Percentiles rank a stretch among this genome's conserved stretches.
phyloP scores from a whole-genome alignment of 2,888 invertebrate species.

The Morpho deidamia region DNA sequence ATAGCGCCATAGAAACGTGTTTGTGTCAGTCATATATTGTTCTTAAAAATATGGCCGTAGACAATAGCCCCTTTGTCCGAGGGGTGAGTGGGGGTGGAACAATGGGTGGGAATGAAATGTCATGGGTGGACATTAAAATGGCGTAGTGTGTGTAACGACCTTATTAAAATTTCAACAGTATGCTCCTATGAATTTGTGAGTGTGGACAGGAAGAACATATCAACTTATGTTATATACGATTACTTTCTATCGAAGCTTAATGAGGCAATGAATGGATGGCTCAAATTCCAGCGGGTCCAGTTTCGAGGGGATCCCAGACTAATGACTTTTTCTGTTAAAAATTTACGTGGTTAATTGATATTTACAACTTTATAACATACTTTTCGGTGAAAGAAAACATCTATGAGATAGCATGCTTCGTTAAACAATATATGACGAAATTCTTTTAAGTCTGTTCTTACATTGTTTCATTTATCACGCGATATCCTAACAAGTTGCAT shows the following conservation, averaged over 20 bases:
- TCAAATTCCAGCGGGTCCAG: too few relatives aligned
- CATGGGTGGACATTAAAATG: slow-evolving; percentile 58
- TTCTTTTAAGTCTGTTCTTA: too few relatives aligned
- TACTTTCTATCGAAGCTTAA: too few relatives aligned
- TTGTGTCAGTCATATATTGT: slow-evolving; percentile 10
- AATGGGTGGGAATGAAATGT: slow-evolving; percentile 17
- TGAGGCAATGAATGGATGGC: background rate
- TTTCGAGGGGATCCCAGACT: too few relatives aligned
- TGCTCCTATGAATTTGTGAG: slow-evolving; percentile 14
- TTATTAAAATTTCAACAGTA: slow-evolving; percentile 22
- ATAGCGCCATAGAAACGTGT: background rate
- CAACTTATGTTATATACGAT: background rate
- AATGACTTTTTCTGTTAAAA: background rate
- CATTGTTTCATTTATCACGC: too few relatives aligned
- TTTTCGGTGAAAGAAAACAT: too few relatives aligned
- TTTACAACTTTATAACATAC: too few relatives aligned
- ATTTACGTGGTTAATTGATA: background rate
- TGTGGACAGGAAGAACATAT: background rate
- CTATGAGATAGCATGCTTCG: too few relatives aligned
- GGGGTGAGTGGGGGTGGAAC: slow-evolving; percentile 17
- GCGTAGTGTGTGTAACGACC: slow-evolving; percentile 32
- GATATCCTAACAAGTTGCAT: too few relatives aligned
- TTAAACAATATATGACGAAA: too few relatives aligned
- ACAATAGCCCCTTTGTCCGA: slow-evolving; percentile 14
- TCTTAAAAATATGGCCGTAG: slow-evolving; percentile 16